Base-by-base conservation (phyloP, 1,140 invertebrate genomes). In the Zaprionus davidi region DNA sequence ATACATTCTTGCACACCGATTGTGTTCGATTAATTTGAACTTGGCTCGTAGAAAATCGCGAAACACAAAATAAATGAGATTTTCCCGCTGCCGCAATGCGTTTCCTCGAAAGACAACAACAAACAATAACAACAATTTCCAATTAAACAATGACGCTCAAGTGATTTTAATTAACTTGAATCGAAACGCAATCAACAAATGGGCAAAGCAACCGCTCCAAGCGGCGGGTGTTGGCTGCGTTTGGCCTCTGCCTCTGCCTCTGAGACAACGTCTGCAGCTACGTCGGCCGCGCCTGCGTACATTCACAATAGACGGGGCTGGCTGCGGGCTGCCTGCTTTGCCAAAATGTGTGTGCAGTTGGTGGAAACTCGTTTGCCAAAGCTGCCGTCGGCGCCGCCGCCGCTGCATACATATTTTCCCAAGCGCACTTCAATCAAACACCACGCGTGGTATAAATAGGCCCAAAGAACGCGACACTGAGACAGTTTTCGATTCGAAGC, bases 401-500 rank as follows among this genome's bases (percentile, higher is more conserved):
- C 58, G 58, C 57, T 57, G 51, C 51, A 76, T 64, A 81, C 74
- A 85, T 70, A 66, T 81, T 85, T 70, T 76, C 56, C 58, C 65
- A 62, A 17, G 76, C 73, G 78, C 49, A 49, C 38, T 68, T 67
- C 24, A 49, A 56, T 65, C 20, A 17, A n/a, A 51, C 22, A 13
- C 46, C 22, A 41, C 31, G 38, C 56, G 62, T 31, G 36, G 71
- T 91, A 91, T 91, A 91, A 91, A 91, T 91, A 91, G 69, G 73
- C 84, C 69, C 84, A 82, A 85, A 91, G 90, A 91, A 91, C 77
- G 70, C 81, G 76, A 59, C 38, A 69, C 57, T 77, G 85, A 85
- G 76, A 82, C 88, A 91, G 88, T 91, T 91, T 80, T 60, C 65
- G 20, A 70, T 71, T 51, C 72, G 73, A 34, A 79, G 63, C 64